These are phyloP conservation scores for Trichogramma dendrolimi DNA, from an alignment of 2,888 invertebrate genomes.

Conservation along the genomic window DNA sequence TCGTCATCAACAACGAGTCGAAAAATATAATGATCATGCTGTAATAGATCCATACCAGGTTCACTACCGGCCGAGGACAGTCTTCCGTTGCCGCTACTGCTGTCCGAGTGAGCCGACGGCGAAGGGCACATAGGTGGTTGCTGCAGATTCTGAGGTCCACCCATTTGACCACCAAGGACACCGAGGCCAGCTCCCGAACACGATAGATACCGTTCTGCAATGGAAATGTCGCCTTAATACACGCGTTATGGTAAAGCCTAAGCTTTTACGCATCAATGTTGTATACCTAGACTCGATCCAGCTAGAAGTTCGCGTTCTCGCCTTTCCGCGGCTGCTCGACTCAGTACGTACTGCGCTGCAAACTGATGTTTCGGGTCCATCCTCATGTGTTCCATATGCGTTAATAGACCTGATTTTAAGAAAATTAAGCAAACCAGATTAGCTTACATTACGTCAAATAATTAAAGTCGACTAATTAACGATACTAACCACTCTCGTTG, in stretches of 20 bases:
- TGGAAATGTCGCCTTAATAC: not conserved
- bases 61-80: slow-evolving; percentile 78
- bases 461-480: slow-evolving; percentile 1
- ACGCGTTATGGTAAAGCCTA: not conserved
- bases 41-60: slow-evolving; percentile 52
- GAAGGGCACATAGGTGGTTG: slow-evolving; percentile 72
- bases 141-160: slow-evolving; percentile 51
- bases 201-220: slow-evolving; percentile 31
- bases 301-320: slow-evolving; percentile 75
- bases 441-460: not conserved
- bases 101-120: slow-evolving; percentile 82
- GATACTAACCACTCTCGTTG: slow-evolving; percentile 80
- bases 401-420: slow-evolving; percentile 67
- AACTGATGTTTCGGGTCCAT: slow-evolving; percentile 96
- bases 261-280: not conserved
- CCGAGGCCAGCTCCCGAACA: slow-evolving; percentile 49
- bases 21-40: not conserved
- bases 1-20: slow-evolving; percentile 14
- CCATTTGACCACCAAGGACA: slow-evolving; percentile 48
- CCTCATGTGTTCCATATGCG: slow-evolving; percentile 94
- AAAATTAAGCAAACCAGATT: slow-evolving; percentile 14
- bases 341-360: slow-evolving; percentile 88
- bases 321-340: slow-evolving; percentile 84
- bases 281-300: slow-evolving; percentile 49
- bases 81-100: slow-evolving; percentile 76